Evolutionary conservation across 2,113 vertebrate genomes (phyloP), one percentile per base, ranked within the genome.

Genomic region (Alouatta palliata): DNA sequence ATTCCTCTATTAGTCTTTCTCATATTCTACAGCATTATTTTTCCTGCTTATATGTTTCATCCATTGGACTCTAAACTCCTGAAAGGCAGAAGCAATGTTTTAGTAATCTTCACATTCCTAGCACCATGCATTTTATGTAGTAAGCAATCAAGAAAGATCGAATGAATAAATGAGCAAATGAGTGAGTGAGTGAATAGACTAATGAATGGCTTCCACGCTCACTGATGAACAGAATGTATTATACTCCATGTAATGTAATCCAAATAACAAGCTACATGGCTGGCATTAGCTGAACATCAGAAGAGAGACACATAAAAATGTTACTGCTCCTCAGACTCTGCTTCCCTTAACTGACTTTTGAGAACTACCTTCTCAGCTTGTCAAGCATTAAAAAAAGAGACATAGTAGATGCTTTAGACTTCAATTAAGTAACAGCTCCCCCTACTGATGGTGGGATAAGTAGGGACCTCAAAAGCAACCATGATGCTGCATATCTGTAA

Each of bases 361-460:
- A 58, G 17, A 66, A 13, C 35, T 77, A 19, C 49, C 19, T 25
- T 68, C 54, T 87, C 19, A 71, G 71, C 19, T 30, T 84, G 23
- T 23, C 7, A 73, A 37, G 0, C 16, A 21, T 14, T 3, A 49
- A n/a, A 81, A 52, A 37, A n/a, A 32, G 13, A 23, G n/a, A 52
- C 8, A 4, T 3, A 13, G 6, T 19, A 6, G 5, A 86, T 30
- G 43, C 17, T 94, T 95, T 75, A 23, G 27, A 97, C 27, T 95
- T 87, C 91, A 56, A 82, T 80, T 96, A 96, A 96, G 25, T 96
- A 95, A 82, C 52, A 93, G 61, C 23, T 35, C 66, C 70, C 73
- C 43, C 70, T 89, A 61, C 37, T 3, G n/a, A 45, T 14, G 30
- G 87, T 89, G 30, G 16, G 9, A 14, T 79, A 70, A 47, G 32